These are phyloP conservation scores for Cololabis saira DNA, from an alignment of 2,113 vertebrate species.

Conservation along the genomic window DNA sequence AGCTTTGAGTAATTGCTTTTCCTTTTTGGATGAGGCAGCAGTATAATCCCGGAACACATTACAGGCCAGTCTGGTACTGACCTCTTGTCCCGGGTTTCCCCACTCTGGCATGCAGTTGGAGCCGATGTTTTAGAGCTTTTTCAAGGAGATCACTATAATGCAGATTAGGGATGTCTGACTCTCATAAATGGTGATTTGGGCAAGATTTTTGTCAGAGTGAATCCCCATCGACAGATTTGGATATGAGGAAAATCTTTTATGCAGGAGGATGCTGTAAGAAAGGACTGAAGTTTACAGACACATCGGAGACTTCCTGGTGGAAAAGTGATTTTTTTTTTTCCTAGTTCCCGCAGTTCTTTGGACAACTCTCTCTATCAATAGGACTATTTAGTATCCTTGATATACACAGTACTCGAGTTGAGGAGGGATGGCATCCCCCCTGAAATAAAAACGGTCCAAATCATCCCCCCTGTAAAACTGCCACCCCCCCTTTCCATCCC, in stretches of 20 bases:
- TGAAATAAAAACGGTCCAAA: too few species aligned
- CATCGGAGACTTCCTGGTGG: too few species aligned
- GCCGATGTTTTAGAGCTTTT: slow-evolving; percentile 7
- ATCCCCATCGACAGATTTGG: background rate
- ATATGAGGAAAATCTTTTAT: background rate
- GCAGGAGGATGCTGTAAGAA: too few species aligned
- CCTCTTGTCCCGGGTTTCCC: slow-evolving; percentile 16
- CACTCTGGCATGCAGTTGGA: background rate
- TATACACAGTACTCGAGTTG: too few species aligned
- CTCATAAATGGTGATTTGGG: background rate
- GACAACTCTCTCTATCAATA: too few species aligned
- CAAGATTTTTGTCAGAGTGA: background rate
- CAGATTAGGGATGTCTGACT: background rate
- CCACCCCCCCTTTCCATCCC: too few species aligned
- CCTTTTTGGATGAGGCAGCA: slow-evolving; percentile 48
- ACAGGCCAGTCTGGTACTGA: background rate
- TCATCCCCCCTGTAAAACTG: too few species aligned
- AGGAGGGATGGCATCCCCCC: too few species aligned
- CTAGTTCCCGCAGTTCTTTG: too few species aligned
- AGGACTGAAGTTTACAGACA: too few species aligned
- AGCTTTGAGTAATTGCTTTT: slow-evolving; percentile 70
- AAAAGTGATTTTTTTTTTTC: too few species aligned
- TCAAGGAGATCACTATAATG: background rate
- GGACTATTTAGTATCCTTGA: too few species aligned
- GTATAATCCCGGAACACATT: slow-evolving; percentile 61